phyloP scores from a whole-genome alignment of 2,797 vertebrate genomes.

The Carapus acus region DNA sequence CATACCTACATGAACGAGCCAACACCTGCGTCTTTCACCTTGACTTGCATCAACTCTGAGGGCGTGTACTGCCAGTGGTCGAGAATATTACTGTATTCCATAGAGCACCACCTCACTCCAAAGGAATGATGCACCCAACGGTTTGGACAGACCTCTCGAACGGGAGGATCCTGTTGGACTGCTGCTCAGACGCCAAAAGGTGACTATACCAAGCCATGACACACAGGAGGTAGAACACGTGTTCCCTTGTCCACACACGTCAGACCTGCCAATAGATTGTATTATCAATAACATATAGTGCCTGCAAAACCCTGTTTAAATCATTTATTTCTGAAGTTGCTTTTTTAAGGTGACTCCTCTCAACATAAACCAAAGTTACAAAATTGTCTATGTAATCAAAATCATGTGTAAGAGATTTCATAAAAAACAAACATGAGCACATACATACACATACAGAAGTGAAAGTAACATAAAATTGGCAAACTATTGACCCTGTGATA shows the following conservation, averaged over 20 bases:
- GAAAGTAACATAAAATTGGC: conserved; percentile 78
- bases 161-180: not conserved
- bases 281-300: conserved; percentile 60
- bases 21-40: no score
- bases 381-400: conserved; percentile 79
- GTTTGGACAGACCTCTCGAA: not conserved
- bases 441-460: conserved; percentile 72
- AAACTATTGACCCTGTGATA: conserved; percentile 76
- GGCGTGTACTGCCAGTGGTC: no score
- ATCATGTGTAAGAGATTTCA: conserved; percentile 75
- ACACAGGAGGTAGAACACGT: not conserved
- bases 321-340: conserved; percentile 76
- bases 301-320: conserved; percentile 71
- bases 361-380: conserved; percentile 76
- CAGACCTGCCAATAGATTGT: conserved; percentile 19
- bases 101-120: no score
- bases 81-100: no score
- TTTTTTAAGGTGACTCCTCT: conserved; percentile 70
- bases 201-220: not conserved
- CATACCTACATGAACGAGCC: no score
- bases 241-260: no score
- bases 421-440: conserved; percentile 76
- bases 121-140: no score
- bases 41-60: no score
- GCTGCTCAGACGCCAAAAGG: not conserved